Percentiles rank a stretch among this genome's conserved stretches.
phyloP scores from a whole-genome alignment of 2,113 vertebrate genomes.

The Anhinga rufa region DNA sequence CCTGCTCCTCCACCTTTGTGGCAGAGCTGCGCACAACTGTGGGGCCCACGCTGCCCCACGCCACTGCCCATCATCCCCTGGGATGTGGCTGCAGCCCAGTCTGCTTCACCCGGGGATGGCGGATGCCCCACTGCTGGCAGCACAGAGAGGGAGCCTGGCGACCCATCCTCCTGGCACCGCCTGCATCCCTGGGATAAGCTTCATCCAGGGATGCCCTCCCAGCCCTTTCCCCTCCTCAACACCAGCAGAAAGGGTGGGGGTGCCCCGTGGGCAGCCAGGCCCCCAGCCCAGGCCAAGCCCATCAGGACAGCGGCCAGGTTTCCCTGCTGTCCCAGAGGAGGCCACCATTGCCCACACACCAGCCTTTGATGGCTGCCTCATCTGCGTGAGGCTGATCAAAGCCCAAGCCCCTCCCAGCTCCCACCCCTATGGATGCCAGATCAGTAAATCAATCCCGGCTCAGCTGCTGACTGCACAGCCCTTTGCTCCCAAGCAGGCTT shows the following conservation, averaged over 20 bases:
- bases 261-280: fast-evolving
- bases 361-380: neutral
- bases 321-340: neutral
- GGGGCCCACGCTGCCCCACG: neutral
- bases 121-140: neutral
- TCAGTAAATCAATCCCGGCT: constrained; percentile 19
- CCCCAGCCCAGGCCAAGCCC: neutral
- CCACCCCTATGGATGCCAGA: neutral
- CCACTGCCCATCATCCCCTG: neutral
- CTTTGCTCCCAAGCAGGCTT: neutral
- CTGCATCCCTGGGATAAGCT: neutral
- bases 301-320: fast-evolving
- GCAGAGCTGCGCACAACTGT: neutral
- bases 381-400: neutral
- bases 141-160: neutral
- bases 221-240: neutral
- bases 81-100: neutral
- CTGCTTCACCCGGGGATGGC: neutral
- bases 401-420: neutral
- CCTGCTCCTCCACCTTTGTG: neutral
- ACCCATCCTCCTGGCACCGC: neutral
- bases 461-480: neutral
- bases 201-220: neutral
- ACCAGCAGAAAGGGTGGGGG: neutral
- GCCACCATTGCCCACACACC: neutral